These are phyloP conservation scores for Zygogramma bicolorata DNA, from an alignment of 2,888 invertebrate genomes.

Conservation along the genomic window DNA sequence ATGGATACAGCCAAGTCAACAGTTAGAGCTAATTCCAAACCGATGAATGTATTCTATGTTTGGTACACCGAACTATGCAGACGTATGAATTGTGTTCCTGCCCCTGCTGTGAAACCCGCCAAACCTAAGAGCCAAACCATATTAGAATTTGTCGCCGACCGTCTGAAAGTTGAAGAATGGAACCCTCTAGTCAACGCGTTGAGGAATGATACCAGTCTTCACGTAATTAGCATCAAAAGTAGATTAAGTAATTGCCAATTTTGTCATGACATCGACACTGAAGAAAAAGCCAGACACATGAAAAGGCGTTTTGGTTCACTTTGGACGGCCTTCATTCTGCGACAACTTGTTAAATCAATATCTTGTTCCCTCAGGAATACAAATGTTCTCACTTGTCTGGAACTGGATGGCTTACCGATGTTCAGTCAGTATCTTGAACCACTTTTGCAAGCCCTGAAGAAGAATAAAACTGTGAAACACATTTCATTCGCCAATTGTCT, in stretches of 20 bases:
- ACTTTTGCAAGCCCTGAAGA: constrained; percentile 70
- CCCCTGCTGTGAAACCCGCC: constrained; percentile 60
- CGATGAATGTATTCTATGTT: constrained; percentile 64
- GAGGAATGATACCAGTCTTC: constrained; percentile 78
- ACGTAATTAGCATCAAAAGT: constrained; percentile 77
- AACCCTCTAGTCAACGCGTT: constrained; percentile 79
- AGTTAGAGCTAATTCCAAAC: constrained; percentile 53
- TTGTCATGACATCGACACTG: constrained; percentile 68
- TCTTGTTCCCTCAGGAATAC: constrained; percentile 75
- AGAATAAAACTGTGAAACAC: constrained; percentile 75
- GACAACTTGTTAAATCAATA: constrained; percentile 75
- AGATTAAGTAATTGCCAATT: constrained; percentile 62
- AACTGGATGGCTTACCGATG: constrained; percentile 80
- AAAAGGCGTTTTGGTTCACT: constrained; percentile 65
- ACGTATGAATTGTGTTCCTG: constrained; percentile 60
- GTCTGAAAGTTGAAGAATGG: constrained; percentile 83
- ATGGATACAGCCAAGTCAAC: constrained; percentile 53
- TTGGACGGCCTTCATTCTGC: constrained; percentile 78
- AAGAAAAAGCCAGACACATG: constrained; percentile 74
- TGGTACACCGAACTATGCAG: constrained; percentile 66
- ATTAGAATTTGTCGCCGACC: constrained; percentile 79
- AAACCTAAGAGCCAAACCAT: constrained; percentile 63
- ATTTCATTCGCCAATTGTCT: constrained; percentile 77
- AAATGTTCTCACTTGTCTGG: constrained; percentile 72
- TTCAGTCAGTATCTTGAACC: constrained; percentile 73